Evolutionary conservation across 2,797 vertebrate genomes (phyloP).

Genomic region (Lepus oiostolus): DNA sequence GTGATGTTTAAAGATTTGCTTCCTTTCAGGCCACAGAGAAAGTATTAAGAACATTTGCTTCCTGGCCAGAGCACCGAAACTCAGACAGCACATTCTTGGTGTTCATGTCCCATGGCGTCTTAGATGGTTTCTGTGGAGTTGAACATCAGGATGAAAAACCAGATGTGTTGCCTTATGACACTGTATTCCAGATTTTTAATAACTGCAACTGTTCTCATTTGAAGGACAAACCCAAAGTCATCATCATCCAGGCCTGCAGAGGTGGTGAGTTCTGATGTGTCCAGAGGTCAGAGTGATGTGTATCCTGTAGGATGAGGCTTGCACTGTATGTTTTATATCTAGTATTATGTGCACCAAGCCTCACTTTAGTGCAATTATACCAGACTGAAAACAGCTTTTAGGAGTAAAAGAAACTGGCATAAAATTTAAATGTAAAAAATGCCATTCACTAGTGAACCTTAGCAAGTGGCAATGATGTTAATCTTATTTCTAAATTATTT

Average conservation of each 20-base stretch:
- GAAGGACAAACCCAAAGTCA: constrained; percentile 91
- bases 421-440: not conserved
- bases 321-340: not conserved
- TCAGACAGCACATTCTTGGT: constrained; percentile 93
- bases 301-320: not conserved
- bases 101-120: constrained; percentile 91
- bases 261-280: constrained; percentile 85
- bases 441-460: not conserved
- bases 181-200: constrained; percentile 88
- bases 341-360: not conserved
- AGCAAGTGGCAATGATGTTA: not conserved
- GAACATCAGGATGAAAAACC: not conserved
- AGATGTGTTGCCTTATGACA: constrained; percentile 84
- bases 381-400: not conserved
- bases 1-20: not conserved
- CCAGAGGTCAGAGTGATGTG: rapidly evolving
- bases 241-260: constrained; percentile 92
- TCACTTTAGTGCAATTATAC: not conserved
- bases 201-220: constrained; percentile 86
- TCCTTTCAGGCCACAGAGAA: constrained; percentile 85
- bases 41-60: constrained; percentile 85
- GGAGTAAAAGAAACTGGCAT: not conserved
- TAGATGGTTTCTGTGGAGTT: constrained; percentile 86
- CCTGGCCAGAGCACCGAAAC: constrained; percentile 81
- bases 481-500: not conserved